phyloP scores from a whole-genome alignment of 92 coral and sea anemone species.

The Montipora capitata region DNA sequence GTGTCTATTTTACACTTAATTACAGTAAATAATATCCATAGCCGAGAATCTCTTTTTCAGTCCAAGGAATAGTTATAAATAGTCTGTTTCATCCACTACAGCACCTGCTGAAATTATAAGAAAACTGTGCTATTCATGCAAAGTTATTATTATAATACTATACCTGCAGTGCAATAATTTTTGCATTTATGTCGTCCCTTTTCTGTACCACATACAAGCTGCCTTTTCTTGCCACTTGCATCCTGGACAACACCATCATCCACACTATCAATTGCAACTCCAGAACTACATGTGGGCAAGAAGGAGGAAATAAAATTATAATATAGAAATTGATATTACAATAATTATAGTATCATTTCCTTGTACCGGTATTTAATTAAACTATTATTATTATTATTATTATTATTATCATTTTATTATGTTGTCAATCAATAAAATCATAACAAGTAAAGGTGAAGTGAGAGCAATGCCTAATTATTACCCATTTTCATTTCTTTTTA shows the following conservation, averaged over 20 bases:
- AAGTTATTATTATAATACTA: neutral
- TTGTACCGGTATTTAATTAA: neutral
- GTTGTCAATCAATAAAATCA: neutral
- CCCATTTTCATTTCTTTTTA: too few relatives aligned
- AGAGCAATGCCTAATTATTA: too few relatives aligned
- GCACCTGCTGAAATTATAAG: neutral
- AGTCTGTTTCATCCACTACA: neutral
- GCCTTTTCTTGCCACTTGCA: neutral
- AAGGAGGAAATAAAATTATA: neutral
- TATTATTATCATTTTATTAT: neutral
- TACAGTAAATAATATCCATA: too few relatives aligned
- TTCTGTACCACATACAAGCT: conserved; percentile 47
- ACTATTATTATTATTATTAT: neutral
- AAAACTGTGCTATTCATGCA: too few relatives aligned
- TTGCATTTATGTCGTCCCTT: conserved; percentile 59
- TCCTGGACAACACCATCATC: neutral
- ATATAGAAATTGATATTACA: neutral
- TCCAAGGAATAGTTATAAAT: neutral
- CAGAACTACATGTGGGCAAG: neutral
- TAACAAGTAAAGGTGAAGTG: too few relatives aligned
- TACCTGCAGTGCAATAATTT: conserved; percentile 57
- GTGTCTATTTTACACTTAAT: too few relatives aligned
- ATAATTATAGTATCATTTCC: neutral
- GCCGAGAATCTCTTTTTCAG: too few relatives aligned
- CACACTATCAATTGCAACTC: conserved; percentile 10